A percentile compares a stretch with the other conserved stretches of the same genome.
phyloP scores from a whole-genome alignment of 2,888 invertebrate genomes.

The Cistogaster globosa region DNA sequence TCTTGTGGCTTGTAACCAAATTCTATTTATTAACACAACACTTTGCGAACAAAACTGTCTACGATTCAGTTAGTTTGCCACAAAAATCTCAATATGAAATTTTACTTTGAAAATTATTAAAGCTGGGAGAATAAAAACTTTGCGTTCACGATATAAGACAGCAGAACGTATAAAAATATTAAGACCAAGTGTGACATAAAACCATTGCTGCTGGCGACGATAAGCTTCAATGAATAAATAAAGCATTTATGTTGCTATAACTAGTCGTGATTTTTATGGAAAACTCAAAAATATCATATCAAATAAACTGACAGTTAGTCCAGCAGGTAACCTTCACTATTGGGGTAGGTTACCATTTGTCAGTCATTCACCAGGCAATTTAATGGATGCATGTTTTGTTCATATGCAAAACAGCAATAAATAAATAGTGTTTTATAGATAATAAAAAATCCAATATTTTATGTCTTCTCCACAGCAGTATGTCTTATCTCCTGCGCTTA shows the following conservation, averaged over 20 bases:
- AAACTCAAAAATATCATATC: background rate
- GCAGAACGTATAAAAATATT: no score
- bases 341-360: conserved; percentile 62
- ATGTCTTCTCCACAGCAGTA: conserved; percentile 31
- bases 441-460: conserved; percentile 64
- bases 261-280: background rate
- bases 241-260: background rate
- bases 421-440: conserved; percentile 62
- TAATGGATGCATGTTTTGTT: background rate
- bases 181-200: background rate
- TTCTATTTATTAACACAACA: no score
- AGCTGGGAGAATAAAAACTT: no score
- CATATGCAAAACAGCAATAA: conserved; percentile 49
- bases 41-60: no score
- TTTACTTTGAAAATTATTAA: no score
- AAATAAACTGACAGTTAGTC: conserved; percentile 47
- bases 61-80: no score
- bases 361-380: conserved; percentile 36
- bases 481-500: conserved; percentile 10
- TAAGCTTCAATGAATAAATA: background rate
- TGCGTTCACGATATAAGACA: no score
- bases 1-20: background rate
- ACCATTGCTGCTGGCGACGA: background rate
- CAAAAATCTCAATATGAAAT: no score
- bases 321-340: conserved; percentile 63